Evolutionary conservation across 1,140 invertebrate species (phyloP), one percentile per base, ranked within the genome.

Genomic region (Pararge aegeria): DNA sequence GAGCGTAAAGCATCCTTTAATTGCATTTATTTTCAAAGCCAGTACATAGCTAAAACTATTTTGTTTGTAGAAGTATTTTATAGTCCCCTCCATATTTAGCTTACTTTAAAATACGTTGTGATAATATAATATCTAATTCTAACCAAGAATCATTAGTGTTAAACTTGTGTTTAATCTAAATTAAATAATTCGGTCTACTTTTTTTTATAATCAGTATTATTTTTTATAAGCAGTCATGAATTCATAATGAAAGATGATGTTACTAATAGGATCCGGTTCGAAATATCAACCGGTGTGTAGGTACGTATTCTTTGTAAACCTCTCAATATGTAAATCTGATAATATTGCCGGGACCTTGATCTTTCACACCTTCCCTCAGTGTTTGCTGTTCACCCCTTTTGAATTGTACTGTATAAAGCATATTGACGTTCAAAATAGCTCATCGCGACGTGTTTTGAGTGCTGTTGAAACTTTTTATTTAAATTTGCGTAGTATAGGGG

Each of bases 401-500:
- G 27, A 66, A 61, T 12, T 7, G n/a, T 34, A 34, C n/a, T 59
- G 66, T 21, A 58, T 68, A 56, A 50, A 46, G 18, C 54, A 73
- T 66, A 57, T 49, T 59, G 50, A 61, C 38, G 53, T 63, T 65
- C 61, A 67, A 70, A 68, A 75, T 65, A 54, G 66, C 64, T 72
- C 66, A 70, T 75, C 69, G 68, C 62, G 60, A 65, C 68, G 53
- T 68, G 67, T 73, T 72, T 72, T 64, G 64, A 83, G 75, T 73
- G 70, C 72, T 66, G 66, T 69, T 74, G 63, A 70, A 68, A 68
- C 61, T 74, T 80, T 80, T 84, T 77, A 72, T 78, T 74, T 71
- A 77, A 82, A 83, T 85, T 88, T 74, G 79, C 75, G 75, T 80
- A 68, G 61, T 71, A 86, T 84, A 80, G 66, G 83, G 81, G 85